Percentiles rank a stretch among this genome's conserved stretches.
phyloP scores from a whole-genome alignment of 2,797 vertebrate species.

The Xiphorhynchus erythropygius region DNA sequence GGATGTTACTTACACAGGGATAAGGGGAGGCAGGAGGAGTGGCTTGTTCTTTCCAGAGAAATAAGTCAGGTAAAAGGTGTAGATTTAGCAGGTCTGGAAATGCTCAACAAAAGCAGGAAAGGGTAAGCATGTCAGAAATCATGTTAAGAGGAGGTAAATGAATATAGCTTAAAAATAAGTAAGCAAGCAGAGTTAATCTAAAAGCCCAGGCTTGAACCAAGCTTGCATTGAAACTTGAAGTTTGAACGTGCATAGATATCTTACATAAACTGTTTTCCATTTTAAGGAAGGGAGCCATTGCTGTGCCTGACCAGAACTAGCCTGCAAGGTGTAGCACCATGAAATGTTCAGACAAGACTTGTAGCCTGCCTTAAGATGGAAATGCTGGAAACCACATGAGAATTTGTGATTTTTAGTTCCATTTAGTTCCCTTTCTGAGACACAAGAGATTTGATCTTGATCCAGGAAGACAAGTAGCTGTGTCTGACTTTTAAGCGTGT shows the following conservation, averaged over 20 bases:
- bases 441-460: not conserved
- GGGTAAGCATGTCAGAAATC: not conserved
- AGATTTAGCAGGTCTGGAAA: not conserved
- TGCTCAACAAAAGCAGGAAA: not conserved
- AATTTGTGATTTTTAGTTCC: not conserved
- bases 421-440: not conserved
- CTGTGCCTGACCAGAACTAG: not conserved
- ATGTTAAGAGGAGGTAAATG: not conserved
- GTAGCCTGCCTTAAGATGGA: not conserved
- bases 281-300: not conserved
- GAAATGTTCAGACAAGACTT: not conserved
- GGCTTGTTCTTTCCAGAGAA: not conserved
- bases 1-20: constrained; percentile 29
- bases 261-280: not conserved
- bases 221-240: not conserved
- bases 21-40: not conserved
- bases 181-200: not conserved
- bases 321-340: not conserved
- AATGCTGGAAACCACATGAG: not conserved
- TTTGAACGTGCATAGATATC: not conserved
- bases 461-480: not conserved
- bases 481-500: not conserved
- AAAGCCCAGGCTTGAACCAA: not conserved
- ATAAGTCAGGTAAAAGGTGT: not conserved
- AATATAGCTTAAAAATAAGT: not conserved